Evolutionary conservation across 2,797 vertebrate genomes (phyloP), one percentile per base, ranked within the genome.

Genomic region (Pangasius macronema): DNA sequence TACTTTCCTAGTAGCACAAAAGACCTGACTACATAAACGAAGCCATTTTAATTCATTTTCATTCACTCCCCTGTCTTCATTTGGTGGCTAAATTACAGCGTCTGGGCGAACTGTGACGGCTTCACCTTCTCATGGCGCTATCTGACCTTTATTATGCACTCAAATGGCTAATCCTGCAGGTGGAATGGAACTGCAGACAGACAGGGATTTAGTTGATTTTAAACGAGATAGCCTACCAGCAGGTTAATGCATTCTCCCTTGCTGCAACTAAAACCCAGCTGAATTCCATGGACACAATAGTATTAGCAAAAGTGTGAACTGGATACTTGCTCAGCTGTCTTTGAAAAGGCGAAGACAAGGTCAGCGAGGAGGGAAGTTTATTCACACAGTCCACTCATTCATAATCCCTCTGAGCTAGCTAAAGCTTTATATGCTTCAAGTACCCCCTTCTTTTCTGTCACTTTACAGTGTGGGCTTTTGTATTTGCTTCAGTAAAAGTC

Each of bases 71-170:
- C 61, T 72, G 72, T 87, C 67, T 84, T 80, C 81, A 88, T 89
- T 83, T 82, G 59, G 80, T 87, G 53, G 89, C 65, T 86, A 88
- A 90, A 90, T 89, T 90, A 87, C 88, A 80, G 87, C 59, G 76
- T 86, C 89, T 84, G 20, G 76, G 82, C 65, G 85, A 89, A 79
- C 14, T 49, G 83, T 85, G 86, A 76, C 80, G 83, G 88, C 87
- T 67, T 85, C 81, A 88, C 84, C 89, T 89, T 89, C 87, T 87
- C 80, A 77, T 83, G 68, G 85, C 84, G 89, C 86, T 82, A 77
- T 73, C 70, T 89, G 91, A 92, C 91, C 93, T 92, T 92, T 91
- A 92, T 92, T 92, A 93, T 92, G 88, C 90, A 91, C 91, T 93
- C 89, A 92, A 91, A 92, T 89, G 86, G 88, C 90, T 93, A 92